A percentile compares a stretch with the other conserved stretches of the same genome.
Evolutionary conservation across 2,797 vertebrate genomes (phyloP).

Genomic region (Masticophis lateralis): DNA sequence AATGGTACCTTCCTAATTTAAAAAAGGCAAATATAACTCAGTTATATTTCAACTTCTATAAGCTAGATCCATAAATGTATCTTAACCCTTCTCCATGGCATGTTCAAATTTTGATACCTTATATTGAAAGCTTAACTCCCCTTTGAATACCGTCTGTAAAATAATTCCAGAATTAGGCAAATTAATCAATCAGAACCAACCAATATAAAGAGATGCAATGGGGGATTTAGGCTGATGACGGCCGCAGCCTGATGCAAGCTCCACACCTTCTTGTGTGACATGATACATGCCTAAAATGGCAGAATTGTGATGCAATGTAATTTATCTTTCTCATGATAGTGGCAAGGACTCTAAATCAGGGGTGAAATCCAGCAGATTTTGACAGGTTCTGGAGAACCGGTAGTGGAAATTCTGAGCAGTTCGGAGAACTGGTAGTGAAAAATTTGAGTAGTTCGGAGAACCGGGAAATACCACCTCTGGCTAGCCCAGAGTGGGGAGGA

Average conservation of each 20-base stretch:
- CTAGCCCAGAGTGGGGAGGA: too few species aligned
- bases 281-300: neutral
- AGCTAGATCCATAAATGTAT: neutral
- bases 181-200: neutral
- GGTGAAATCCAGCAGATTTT: too few species aligned
- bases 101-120: neutral
- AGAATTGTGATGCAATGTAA: neutral
- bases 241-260: neutral
- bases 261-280: neutral
- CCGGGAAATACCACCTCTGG: too few species aligned
- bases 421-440: too few species aligned
- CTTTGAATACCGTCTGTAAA: neutral
- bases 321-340: neutral
- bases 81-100: neutral
- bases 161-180: neutral
- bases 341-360: neutral
- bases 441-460: too few species aligned
- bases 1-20: constrained; percentile 21
- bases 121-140: neutral
- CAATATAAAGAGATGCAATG: neutral
- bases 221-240: neutral
- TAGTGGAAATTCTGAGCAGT: too few species aligned
- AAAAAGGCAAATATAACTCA: neutral
- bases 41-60: neutral
- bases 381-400: too few species aligned